Base-by-base conservation (phyloP, 1,140 invertebrate species). In the Condylostylus longicornis region DNA sequence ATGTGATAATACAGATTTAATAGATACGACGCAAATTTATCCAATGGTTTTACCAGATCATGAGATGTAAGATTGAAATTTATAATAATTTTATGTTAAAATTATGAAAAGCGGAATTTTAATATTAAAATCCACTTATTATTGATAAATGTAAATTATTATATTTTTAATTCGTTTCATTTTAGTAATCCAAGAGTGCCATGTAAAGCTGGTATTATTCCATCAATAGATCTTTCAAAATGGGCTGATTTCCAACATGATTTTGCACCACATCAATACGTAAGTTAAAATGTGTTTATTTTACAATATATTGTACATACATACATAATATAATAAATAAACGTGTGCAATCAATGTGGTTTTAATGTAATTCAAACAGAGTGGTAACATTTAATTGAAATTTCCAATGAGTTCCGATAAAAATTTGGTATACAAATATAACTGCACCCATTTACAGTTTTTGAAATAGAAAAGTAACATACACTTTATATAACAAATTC, bases 1-100 rank as follows among this genome's bases (percentile, higher is more conserved):
- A 36, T 98, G 94, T 61, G 88, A 96, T 54, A 98, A 96, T 53
- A 89, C 84, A 1, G 89, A 95, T 58, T 69, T 88, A 21, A 82
- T 94, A 33, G 82, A 87, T 47, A 86, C 83, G 1, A 80, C 96
- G 40, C 94, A 96, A 62, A 70, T 88, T 13, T 89, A 93, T 61
- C 88, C 91, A 0, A 90, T 95, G 78, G 77, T 90, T 0, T 62
- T 90, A 42, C 82, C 87, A 1, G 86, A 90, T 66, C 82, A 87
- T 54, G 82, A 87, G 74, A 74, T 89, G 84, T 89, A 70, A 78
- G 77, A 14, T 19, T 41, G 41, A 18, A 41, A 41, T 33, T 33
- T 15, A 22, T 18, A 35, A 19, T 30, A 6, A 8, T 12, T 22
- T 0, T 10, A 27, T 18, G 13, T 29, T 12, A 18, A 3, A 14